Evolutionary conservation across 2,888 invertebrate species (phyloP), one percentile per base, ranked within the genome.

Genomic region (Pedicia rivosa): DNA sequence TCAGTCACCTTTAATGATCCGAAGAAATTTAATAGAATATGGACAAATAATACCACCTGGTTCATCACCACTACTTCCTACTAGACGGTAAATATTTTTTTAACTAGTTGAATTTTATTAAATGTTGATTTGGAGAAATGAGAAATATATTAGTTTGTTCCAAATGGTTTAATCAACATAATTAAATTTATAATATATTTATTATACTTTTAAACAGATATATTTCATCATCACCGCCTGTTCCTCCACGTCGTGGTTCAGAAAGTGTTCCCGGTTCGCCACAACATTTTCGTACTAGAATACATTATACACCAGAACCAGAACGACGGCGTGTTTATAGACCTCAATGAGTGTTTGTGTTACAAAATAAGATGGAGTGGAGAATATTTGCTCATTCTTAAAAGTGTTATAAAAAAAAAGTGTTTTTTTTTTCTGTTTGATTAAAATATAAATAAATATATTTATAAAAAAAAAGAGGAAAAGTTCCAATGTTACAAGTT

Each of bases 201-300:
- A 59, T 71, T 31, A 12, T 27, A 12, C 8, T 30, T 16, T 30
- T 17, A 37, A 32, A 19, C 28, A 64, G 56, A 45, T 64, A 60
- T 54, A 62, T 63, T 45, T 66, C 62, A 50, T 61, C 62, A 43
- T 66, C 67, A 27, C 61, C 62, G 14, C 43, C 58, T 44, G 61
- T 60, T 27, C 61, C 62, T 30, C 61, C 62, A 29, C 49, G 77
- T 40, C 65, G 74, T 41, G 63, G 76, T 15, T 75, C 75, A 3
- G 77, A 77, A 55, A 75, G 75, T 51, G 75, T 77, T 38, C 77
- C 78, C 15, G 76, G 76, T 30, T 77, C 76, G 36, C 78, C 78
- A 12, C 76, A 62, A 46, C 72, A 75, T 50, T 63, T 74, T 39
- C 66, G 74, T 43, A 68, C 76, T 12, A 68, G 74, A 43, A 68